phyloP scores from a whole-genome alignment of 64 coral and sea anemone species.

The Pachyseris speciosa region DNA sequence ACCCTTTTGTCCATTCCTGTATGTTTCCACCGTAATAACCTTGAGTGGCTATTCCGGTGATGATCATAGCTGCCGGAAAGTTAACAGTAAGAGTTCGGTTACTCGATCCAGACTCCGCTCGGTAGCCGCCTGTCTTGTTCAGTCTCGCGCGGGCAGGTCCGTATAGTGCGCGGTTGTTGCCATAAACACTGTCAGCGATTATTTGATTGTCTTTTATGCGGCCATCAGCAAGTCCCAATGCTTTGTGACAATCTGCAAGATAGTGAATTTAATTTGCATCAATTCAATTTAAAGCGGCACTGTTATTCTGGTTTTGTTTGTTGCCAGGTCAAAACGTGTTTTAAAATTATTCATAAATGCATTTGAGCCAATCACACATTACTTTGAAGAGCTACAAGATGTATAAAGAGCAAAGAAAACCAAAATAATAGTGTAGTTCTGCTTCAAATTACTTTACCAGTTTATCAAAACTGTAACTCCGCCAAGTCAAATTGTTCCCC shows the following conservation, averaged over 20 bases:
- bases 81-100: conserved; percentile 45
- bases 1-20: conserved; percentile 70
- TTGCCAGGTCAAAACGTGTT: too few species aligned
- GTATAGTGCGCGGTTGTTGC: conserved; percentile 51
- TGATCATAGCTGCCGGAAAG: conserved; percentile 61
- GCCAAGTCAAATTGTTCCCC: too few species aligned
- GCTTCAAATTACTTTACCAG: too few species aligned
- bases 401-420: too few species aligned
- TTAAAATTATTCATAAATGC: too few species aligned
- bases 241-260: conserved; percentile 68
- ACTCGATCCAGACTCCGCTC: conserved; percentile 33
- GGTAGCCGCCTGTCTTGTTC: conserved; percentile 58
- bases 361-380: too few species aligned
- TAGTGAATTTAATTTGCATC: too few species aligned
- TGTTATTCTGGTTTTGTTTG: too few species aligned
- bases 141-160: conserved; percentile 69
- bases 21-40: conserved; percentile 48
- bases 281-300: too few species aligned
- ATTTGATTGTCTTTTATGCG: conserved; percentile 58
- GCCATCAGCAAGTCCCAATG: conserved; percentile 75
- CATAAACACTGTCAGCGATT: conserved; percentile 55
- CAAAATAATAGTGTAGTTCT: too few species aligned
- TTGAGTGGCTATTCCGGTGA: conserved; percentile 89
- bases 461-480: too few species aligned
- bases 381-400: too few species aligned